Percentiles rank a stretch among this genome's conserved stretches.
Conservation (phyloP, 2,888 invertebrate species). For the Ophion costatus region DNA sequence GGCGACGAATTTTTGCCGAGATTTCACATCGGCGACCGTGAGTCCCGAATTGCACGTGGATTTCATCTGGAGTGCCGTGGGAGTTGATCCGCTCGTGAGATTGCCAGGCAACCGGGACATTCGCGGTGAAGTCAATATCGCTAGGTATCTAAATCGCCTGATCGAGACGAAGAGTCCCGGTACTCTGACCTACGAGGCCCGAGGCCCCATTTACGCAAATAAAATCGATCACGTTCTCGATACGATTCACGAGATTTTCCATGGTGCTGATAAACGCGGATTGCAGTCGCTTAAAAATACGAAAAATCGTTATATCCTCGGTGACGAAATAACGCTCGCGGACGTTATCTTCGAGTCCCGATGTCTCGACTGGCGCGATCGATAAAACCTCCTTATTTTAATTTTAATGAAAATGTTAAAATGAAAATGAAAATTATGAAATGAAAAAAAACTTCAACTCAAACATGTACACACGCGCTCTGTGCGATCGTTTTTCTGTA, state of each 20-base stretch:
- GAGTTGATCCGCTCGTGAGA: conserved; percentile 75
- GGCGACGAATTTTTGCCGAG: conserved; percentile 71
- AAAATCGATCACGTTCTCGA: conserved; percentile 77
- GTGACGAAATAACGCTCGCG: conserved; percentile 75
- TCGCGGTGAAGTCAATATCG: conserved; percentile 80
- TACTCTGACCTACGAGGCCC: conserved; percentile 77
- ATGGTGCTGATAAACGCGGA: conserved; percentile 59
- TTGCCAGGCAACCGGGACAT: conserved; percentile 72
- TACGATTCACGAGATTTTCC: conserved; percentile 72
- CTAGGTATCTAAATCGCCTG: conserved; percentile 80
- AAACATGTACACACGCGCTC: neutral
- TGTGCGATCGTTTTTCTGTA: conserved; percentile 35
- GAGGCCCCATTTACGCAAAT: conserved; percentile 75
- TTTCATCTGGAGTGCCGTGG: conserved; percentile 79
- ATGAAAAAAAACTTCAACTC: neutral
- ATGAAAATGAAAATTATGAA: neutral
- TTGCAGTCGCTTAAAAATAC: conserved; percentile 61
- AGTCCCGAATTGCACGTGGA: conserved; percentile 70
- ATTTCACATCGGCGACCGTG: conserved; percentile 58
- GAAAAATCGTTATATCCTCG: conserved; percentile 72
- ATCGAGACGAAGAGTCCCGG: conserved; percentile 74
- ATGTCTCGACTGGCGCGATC: conserved; percentile 2
- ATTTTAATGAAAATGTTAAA: too few species aligned
- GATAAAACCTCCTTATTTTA: neutral
- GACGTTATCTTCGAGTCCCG: conserved; percentile 74